phyloP scores from a whole-genome alignment of 2,888 invertebrate genomes.

The Anarsia innoxiella region DNA sequence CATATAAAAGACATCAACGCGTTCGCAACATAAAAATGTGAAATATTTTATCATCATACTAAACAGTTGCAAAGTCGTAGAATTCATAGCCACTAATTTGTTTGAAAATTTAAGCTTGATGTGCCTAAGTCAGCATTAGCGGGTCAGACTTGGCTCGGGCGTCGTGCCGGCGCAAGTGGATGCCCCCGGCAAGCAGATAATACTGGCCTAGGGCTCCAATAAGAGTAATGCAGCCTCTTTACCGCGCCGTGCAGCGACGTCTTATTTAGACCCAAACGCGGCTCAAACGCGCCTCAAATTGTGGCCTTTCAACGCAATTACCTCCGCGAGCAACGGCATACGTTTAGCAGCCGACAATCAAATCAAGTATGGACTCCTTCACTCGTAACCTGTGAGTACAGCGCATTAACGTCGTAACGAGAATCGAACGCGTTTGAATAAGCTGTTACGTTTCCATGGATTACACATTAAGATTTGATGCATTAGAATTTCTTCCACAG shows the following conservation, averaged over 20 bases:
- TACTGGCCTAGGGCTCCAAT: slow-evolving; percentile 58
- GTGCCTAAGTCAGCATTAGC: slow-evolving; percentile 19
- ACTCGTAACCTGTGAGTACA: slow-evolving; percentile 14
- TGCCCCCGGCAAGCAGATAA: slow-evolving; percentile 57
- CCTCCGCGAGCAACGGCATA: slow-evolving; percentile 40
- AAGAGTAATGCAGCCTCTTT: slow-evolving; percentile 68
- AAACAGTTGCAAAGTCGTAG: no score
- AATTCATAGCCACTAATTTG: slow-evolving; percentile 16
- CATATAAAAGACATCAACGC: slow-evolving; percentile 12
- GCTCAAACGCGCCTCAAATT: slow-evolving; percentile 60
- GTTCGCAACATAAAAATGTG: slow-evolving; percentile 2
- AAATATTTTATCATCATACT: no score
- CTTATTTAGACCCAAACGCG: slow-evolving; percentile 68
- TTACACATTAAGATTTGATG: background rate
- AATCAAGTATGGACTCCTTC: slow-evolving; percentile 44
- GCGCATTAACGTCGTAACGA: slow-evolving; percentile 12
- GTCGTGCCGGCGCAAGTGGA: slow-evolving; percentile 37
- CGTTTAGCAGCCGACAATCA: slow-evolving; percentile 58
- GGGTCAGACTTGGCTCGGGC: slow-evolving; percentile 20
- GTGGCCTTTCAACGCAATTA: slow-evolving; percentile 68
- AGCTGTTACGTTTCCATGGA: slow-evolving; percentile 9
- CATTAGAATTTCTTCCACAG: background rate
- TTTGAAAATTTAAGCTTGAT: slow-evolving; percentile 17
- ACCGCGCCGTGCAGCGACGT: slow-evolving; percentile 61
- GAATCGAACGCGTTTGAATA: slow-evolving; percentile 9